Evolutionary conservation across 2,888 invertebrate genomes (phyloP), one percentile per base, ranked within the genome.

Genomic region (Eupithecia vulgata): DNA sequence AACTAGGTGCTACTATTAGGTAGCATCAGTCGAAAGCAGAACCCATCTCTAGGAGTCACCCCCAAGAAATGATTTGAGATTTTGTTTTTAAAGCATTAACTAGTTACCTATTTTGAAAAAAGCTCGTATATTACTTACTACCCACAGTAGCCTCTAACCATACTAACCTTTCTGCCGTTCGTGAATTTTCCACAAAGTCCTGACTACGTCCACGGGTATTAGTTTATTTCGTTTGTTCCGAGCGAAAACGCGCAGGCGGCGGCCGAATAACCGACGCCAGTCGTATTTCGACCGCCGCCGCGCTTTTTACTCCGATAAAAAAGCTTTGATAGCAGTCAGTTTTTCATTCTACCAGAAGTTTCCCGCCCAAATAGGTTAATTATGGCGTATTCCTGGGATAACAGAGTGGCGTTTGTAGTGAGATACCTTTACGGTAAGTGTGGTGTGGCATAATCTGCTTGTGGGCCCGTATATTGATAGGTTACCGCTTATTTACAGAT

Each of bases 381-480:
- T 65, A 97, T 97, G 97, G 97, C 97, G 74, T 97, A 97, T 92
- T 95, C 96, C 86, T 97, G 97, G 97, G 97, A 97, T 87, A 97
- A 96, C 91, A 95, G 97, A 88, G 97, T 97, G 79, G 96, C 95
- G 86, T 97, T 97, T 90, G 96, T 97, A 87, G 97, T 97, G 82
- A 96, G 96, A 88, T 97, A 96, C 91, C 95, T 97, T 84, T 97
- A 97, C 87, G 97, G 97, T 97, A 92, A 96, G 96, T 95, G 66
- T 78, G 65, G 10, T 21, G 57, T 57, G 57, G n/a, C n/a, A n/a
- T n/a, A n/a, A 57, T 57, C 52, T 21, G n/a, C 21, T 52, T 52
- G 0, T 10, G 21, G 4, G 52, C 57, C 30, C 30, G n/a, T n/a
- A n/a, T 21, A 52, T 13, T 57, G 68, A 72, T 75, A 72, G 70